Percentiles rank a stretch among this genome's conserved stretches.
These are phyloP conservation scores for Gobio occitaniae DNA, from an alignment of 2,797 vertebrate genomes.

Conservation along the genomic window DNA sequence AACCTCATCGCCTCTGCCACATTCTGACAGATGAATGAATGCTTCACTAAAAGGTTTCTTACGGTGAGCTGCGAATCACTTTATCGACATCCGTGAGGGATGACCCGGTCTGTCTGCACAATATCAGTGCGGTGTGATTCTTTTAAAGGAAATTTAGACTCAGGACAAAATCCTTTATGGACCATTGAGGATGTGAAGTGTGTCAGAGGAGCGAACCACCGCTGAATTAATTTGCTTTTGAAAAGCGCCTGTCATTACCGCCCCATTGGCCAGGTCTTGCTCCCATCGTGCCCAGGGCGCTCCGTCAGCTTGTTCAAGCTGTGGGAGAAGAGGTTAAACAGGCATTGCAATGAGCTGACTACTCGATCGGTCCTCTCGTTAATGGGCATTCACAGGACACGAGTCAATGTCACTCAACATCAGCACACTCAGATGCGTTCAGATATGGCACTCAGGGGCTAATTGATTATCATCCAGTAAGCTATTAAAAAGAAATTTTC, in stretches of 20 bases:
- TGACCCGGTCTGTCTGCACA: background rate
- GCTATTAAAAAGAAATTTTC: slow-evolving; percentile 44
- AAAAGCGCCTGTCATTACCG: slow-evolving; percentile 35
- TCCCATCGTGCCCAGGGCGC: slow-evolving; percentile 26
- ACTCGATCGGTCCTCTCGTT: slow-evolving; percentile 18
- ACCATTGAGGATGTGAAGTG: slow-evolving; percentile 26
- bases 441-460: slow-evolving; percentile 32
- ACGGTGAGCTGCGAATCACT: slow-evolving; percentile 9
- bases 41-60: slow-evolving; percentile 29
- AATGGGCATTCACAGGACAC: slow-evolving; percentile 47
- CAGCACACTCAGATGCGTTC: slow-evolving; percentile 35
- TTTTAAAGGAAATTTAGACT: slow-evolving; percentile 25
- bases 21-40: slow-evolving; percentile 27
- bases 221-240: slow-evolving; percentile 27
- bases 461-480: slow-evolving; percentile 52
- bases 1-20: background rate
- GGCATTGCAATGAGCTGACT: slow-evolving; percentile 41
- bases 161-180: background rate
- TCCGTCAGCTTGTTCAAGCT: slow-evolving; percentile 32
- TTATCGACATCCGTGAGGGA: slow-evolving; percentile 46
- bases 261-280: slow-evolving; percentile 9
- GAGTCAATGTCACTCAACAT: slow-evolving; percentile 50
- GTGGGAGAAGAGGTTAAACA: slow-evolving; percentile 38
- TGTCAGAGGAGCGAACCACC: slow-evolving; percentile 36
- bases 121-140: slow-evolving; percentile 16